A percentile compares a stretch with the other conserved stretches of the same genome.
These are phyloP conservation scores for Mesitornis unicolor DNA, from an alignment of 2,113 vertebrate genomes.

Conservation along the genomic window DNA sequence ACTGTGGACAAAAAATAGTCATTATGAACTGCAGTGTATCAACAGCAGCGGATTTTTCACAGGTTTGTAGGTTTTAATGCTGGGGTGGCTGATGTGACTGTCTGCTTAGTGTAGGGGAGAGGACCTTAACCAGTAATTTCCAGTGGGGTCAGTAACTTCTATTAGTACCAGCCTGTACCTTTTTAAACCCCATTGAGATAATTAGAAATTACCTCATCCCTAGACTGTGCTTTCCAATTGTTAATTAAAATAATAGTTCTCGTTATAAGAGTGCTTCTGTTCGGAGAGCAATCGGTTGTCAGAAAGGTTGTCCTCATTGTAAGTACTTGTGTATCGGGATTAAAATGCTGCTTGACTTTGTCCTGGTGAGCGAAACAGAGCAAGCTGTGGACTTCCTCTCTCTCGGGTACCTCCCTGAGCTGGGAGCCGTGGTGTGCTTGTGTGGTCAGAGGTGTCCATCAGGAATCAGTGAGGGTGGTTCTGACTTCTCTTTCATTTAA, in stretches of 20 bases:
- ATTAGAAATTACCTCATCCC: neutral
- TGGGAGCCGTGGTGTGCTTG: neutral
- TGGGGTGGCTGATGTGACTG: neutral
- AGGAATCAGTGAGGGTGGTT: neutral
- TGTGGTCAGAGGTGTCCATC: neutral
- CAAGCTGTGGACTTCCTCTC: neutral
- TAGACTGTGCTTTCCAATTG: neutral
- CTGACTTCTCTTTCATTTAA: neutral
- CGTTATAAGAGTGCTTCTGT: neutral
- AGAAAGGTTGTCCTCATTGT: neutral
- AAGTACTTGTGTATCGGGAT: neutral
- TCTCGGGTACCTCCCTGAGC: neutral
- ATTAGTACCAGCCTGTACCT: neutral
- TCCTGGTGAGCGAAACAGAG: neutral
- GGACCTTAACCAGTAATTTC: neutral
- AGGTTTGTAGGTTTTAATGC: neutral
- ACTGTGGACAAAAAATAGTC: neutral
- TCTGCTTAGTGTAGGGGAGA: neutral
- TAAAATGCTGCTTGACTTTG: neutral
- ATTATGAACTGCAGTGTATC: neutral
- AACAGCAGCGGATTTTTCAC: neutral
- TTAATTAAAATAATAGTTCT: conserved; percentile 4
- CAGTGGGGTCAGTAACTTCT: neutral
- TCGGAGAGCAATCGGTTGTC: neutral
- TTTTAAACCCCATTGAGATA: neutral